Base-by-base conservation (phyloP, 2,888 invertebrate genomes). In the Trachelus stipa region DNA sequence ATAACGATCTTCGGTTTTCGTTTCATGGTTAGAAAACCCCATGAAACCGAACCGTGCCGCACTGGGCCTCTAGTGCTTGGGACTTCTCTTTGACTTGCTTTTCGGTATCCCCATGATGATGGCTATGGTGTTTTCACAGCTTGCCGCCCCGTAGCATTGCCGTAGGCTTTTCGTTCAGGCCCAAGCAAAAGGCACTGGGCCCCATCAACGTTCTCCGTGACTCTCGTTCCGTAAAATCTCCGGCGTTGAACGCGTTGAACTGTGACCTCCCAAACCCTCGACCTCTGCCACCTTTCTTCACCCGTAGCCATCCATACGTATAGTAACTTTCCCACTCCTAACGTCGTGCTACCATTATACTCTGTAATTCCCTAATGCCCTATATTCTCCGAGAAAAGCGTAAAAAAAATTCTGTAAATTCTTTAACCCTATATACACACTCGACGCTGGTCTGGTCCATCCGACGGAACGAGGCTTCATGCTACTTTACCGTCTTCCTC, bases 1-100 rank as follows among this genome's bases (percentile, higher is more conserved):
- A 88, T 90, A 90, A 90, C 91, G 90, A 91, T 89, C 89, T 90
- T 90, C 88, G 85, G 83, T 90, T 88, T 89, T 90, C 87, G 89
- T 89, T 90, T 90, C 87, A 88, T 87, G 87, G 89, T 88, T 89
- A 85, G 85, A 87, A 87, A 86, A 87, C 84, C 86, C 86, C 87
- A 84, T 88, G 88, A 88, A 88, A 88, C 85, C 85, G 87, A 88
- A 84, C 82, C 84, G 80, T 77, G 77, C 75, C 71, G 68, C 73
- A 33, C 74, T 77, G 77, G 69, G 69, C 37, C 80, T 76, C 80
- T 81, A 79, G 79, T 79, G 82, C 78, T 83, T 83, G 83, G 83
- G 83, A 79, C 81, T 81, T 56, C 56, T 56, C 56, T 56, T 56
- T 56, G 56, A 56, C 56, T 56, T 56, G 56, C 56, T 56, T 34